phyloP scores from a whole-genome alignment of 1,140 invertebrate species.

The Drosophila sechellia region DNA sequence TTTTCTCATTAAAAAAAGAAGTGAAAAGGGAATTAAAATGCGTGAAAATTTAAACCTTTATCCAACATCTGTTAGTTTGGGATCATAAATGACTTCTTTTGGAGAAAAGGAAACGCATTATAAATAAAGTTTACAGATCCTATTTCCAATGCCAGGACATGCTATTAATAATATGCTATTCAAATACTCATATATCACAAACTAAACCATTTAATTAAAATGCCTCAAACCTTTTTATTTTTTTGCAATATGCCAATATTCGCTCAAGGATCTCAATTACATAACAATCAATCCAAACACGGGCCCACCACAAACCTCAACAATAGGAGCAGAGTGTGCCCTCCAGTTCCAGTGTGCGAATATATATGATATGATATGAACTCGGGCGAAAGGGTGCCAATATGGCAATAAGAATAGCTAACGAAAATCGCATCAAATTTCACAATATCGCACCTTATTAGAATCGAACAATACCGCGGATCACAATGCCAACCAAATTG shows the following conservation, averaged over 20 bases:
- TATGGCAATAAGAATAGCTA: conserved; percentile 55
- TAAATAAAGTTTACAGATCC: too few species aligned
- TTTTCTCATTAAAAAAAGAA: background rate
- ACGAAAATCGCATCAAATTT: conserved; percentile 83
- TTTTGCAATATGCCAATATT: conserved; percentile 60
- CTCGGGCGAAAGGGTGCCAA: conserved; percentile 48
- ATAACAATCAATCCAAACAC: conserved; percentile 59
- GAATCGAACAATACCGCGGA: conserved; percentile 63
- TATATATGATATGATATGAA: conserved; percentile 4
- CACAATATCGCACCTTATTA: conserved; percentile 84
- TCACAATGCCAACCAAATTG: conserved; percentile 35
- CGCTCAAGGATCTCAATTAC: conserved; percentile 62
- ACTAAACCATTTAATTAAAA: conserved; percentile 51
- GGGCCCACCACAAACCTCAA: conserved; percentile 55
- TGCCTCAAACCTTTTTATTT: conserved; percentile 14
- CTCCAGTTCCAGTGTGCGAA: conserved; percentile 26
- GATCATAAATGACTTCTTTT: too few species aligned
- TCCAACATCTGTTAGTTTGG: conserved; percentile 30
- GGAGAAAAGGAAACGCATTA: too few species aligned
- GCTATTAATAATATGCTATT: too few species aligned
- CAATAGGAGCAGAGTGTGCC: conserved; percentile 60
- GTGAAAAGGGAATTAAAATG: background rate
- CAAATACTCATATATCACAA: conserved; percentile 26
- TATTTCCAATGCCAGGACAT: too few species aligned
- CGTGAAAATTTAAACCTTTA: background rate